These are phyloP conservation scores for Stictocephala bisonia DNA, from an alignment of 2,888 invertebrate genomes.

Conservation along the genomic window DNA sequence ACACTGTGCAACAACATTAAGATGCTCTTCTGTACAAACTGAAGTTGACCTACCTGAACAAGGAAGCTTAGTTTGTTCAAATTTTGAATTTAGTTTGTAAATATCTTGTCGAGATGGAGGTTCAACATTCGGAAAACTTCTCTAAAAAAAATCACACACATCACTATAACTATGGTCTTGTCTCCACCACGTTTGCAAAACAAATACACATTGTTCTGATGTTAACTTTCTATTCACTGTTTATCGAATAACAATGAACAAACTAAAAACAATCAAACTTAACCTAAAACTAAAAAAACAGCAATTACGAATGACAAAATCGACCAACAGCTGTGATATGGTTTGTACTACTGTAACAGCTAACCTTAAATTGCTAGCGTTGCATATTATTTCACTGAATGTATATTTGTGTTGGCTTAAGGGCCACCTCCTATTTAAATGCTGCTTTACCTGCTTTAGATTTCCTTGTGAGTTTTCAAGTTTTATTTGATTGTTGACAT, in stretches of 20 bases:
- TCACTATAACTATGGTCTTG: neutral
- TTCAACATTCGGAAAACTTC: conserved; percentile 3
- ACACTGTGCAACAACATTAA: neutral
- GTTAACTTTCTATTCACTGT: neutral
- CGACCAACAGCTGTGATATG: too few species aligned
- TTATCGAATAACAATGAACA: neutral
- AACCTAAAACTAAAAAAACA: too few species aligned
- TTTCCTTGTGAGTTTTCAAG: too few species aligned
- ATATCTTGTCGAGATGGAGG: conserved; percentile 29
- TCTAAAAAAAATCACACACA: neutral
- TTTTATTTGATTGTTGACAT: too few species aligned
- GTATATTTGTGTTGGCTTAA: too few species aligned
- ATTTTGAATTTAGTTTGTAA: neutral
- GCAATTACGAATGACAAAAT: too few species aligned
- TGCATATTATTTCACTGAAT: too few species aligned
- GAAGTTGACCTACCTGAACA: conserved; percentile 5
- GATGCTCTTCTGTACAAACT: conserved; percentile 7
- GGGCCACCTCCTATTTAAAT: too few species aligned
- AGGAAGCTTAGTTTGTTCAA: neutral
- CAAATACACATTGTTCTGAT: neutral
- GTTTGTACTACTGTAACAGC: too few species aligned
- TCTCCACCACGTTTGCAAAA: conserved; percentile 4
- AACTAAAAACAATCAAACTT: neutral
- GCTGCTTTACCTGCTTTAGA: too few species aligned
- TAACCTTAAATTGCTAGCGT: too few species aligned